A percentile compares a stretch with the other conserved stretches of the same genome.
Evolutionary conservation across 2,797 vertebrate species (phyloP).

Genomic region (Enteromius anoplus): DNA sequence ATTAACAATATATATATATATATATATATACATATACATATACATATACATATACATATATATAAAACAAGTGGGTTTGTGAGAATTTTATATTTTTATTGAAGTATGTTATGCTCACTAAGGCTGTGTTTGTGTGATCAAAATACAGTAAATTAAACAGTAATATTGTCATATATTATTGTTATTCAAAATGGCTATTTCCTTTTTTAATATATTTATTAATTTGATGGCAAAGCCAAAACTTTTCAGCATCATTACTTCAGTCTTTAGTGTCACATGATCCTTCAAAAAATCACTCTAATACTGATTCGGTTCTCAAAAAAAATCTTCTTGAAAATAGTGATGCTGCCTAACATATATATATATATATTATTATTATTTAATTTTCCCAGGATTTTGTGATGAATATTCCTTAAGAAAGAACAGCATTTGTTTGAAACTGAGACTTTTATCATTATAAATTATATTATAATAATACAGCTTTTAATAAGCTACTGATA

Average conservation of each 20-base stretch:
- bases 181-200: not conserved
- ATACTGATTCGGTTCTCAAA: not conserved
- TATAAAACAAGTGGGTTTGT: not conserved
- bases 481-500: too few species aligned
- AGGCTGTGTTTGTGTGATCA: not conserved
- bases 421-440: too few species aligned
- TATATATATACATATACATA: not conserved
- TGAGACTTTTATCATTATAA: too few species aligned
- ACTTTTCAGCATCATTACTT: not conserved
- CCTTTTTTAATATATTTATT: not conserved
- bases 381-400: not conserved
- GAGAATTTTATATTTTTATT: not conserved
- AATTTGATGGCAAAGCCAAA: not conserved
- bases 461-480: too few species aligned
- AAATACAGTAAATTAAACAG: not conserved
- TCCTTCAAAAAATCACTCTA: not conserved
- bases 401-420: not conserved
- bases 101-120: not conserved
- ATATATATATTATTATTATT: too few species aligned
- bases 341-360: too few species aligned
- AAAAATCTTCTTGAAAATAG: not conserved
- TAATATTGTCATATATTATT: not conserved
- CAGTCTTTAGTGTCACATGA: not conserved
- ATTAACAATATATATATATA: not conserved
- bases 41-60: not conserved